Percentiles rank a stretch among this genome's conserved stretches.
phyloP scores from a whole-genome alignment of 2,113 vertebrate species.

The Variabilichromis moorii region DNA sequence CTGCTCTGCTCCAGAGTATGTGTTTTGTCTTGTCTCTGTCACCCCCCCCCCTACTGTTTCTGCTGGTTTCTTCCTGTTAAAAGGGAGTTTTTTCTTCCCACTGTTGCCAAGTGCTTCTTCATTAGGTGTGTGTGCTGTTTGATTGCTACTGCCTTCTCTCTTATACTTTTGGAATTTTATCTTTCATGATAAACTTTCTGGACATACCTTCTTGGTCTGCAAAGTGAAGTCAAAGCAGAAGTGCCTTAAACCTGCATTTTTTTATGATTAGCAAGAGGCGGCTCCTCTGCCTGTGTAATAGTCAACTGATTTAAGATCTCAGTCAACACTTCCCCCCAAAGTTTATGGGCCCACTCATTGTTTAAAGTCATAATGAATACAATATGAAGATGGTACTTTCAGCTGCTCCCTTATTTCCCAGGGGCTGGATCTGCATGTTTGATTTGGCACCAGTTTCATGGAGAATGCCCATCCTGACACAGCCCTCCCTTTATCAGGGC shows the following conservation, averaged over 20 bases:
- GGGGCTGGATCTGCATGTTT: not conserved
- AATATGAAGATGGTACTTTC: not conserved
- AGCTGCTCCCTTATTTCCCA: not conserved
- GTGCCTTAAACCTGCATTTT: not conserved
- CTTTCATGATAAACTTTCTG: not conserved
- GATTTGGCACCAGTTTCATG: not conserved
- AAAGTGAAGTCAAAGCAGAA: not conserved
- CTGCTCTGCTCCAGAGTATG: not conserved
- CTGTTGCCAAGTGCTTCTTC: rapidly evolving
- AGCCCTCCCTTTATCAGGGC: not conserved
- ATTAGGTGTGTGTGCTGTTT: not conserved
- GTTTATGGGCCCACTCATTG: not conserved
- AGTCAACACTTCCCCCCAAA: not conserved
- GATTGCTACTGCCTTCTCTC: not conserved
- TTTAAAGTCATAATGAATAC: not conserved
- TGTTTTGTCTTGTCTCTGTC: not conserved
- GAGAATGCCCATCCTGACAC: not conserved
- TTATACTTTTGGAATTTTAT: not conserved
- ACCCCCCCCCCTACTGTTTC: not conserved
- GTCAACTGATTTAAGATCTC: not conserved
- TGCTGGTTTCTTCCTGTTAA: not conserved
- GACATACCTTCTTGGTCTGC: not conserved
- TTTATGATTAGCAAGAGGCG: not conserved
- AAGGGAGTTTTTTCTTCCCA: not conserved
- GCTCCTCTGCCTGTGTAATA: not conserved